A percentile compares a stretch with the other conserved stretches of the same genome.
These are phyloP conservation scores for Rhinoptilus africanus DNA, from an alignment of 2,113 vertebrate species.

Conservation along the genomic window DNA sequence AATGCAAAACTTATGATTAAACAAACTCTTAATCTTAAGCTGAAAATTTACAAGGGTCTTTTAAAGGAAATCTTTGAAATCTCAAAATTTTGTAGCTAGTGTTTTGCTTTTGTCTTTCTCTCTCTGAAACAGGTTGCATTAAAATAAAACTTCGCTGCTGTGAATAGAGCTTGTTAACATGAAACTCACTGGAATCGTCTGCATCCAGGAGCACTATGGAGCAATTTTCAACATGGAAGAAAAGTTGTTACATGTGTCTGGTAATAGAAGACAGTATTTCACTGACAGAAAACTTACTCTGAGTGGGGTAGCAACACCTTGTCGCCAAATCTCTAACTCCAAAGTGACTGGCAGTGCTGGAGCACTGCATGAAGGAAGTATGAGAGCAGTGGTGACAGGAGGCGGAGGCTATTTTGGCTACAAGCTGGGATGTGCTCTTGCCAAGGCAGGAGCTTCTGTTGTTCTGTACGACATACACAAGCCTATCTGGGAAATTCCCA, in stretches of 20 bases:
- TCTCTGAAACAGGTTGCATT: neutral
- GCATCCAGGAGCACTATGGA: conserved; percentile 17
- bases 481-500: conserved; percentile 77
- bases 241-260: neutral
- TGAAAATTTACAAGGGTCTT: neutral
- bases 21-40: neutral
- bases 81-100: neutral
- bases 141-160: neutral
- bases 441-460: conserved; percentile 78
- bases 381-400: conserved; percentile 87
- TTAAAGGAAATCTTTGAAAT: neutral
- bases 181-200: conserved; percentile 3
- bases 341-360: neutral
- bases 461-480: conserved; percentile 83
- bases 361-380: neutral
- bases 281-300: conserved; percentile 26
- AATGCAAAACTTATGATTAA: neutral
- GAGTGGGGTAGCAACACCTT: neutral
- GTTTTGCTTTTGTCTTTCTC: neutral
- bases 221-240: conserved; percentile 4
- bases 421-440: conserved; percentile 83
- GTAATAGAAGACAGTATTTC: neutral
- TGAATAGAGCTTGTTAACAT: conserved; percentile 32
- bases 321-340: neutral
- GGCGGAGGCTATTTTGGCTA: conserved; percentile 91